Percentiles rank a stretch among this genome's conserved stretches.
Evolutionary conservation across 1,140 invertebrate genomes (phyloP).

Genomic region (Drosophila bocki): DNA sequence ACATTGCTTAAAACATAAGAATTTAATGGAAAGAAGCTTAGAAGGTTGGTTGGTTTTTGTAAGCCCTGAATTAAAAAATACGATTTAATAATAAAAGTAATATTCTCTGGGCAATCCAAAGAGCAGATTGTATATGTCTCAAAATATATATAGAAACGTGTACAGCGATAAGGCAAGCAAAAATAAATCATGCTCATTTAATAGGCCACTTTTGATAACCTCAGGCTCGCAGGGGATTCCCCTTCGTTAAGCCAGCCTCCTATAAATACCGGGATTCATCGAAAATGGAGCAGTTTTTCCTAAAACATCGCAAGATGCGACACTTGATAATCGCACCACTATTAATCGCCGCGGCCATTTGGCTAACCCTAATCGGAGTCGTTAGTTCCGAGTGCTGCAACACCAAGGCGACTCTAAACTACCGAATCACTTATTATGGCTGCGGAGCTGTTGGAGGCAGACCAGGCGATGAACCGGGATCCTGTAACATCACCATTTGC

Average conservation of each 20-base stretch:
- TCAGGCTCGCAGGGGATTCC: not conserved
- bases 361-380: not conserved
- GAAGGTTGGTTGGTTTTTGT: not conserved
- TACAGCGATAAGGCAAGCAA: conserved; percentile 3
- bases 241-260: not conserved
- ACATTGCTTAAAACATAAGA: not conserved
- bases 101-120: not conserved
- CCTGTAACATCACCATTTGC: conserved; percentile 20
- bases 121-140: not conserved
- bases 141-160: not conserved
- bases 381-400: conserved; percentile 9
- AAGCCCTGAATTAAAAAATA: not conserved
- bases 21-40: not conserved
- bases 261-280: not conserved
- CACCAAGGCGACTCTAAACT: not conserved
- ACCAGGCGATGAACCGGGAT: too few species aligned
- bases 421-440: not conserved
- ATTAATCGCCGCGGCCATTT: not conserved
- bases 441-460: conserved; percentile 22
- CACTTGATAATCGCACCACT: not conserved
- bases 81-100: not conserved
- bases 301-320: not conserved
- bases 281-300: not conserved
- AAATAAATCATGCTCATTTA: not conserved
- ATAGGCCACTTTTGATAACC: conserved; percentile 3